These are phyloP conservation scores for Phytoseiulus persimilis DNA, from an alignment of 2,888 invertebrate species.

Conservation along the genomic window DNA sequence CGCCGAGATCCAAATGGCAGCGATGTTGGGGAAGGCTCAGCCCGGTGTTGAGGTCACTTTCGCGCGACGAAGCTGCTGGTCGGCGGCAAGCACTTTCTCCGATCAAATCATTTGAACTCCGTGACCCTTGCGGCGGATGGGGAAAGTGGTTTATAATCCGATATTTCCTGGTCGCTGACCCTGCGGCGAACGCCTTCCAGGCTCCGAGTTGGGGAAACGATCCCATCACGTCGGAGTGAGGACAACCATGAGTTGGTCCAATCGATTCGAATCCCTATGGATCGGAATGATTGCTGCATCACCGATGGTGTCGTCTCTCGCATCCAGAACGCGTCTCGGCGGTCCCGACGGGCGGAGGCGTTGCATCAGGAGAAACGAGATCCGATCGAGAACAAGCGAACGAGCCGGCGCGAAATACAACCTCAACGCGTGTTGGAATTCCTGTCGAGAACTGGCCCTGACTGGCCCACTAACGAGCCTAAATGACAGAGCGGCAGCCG, in stretches of 20 bases:
- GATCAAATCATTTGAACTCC: neutral
- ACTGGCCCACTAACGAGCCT: neutral
- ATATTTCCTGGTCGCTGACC: neutral
- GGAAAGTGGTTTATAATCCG: neutral
- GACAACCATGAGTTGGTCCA: too few species aligned
- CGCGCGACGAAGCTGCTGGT: neutral
- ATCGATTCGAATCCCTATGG: neutral
- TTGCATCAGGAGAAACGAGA: neutral
- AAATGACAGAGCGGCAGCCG: neutral
- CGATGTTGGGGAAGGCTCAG: neutral
- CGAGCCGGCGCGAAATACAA: neutral
- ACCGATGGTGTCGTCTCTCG: neutral
- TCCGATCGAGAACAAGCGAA: neutral
- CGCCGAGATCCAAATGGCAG: neutral
- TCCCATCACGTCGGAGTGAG: too few species aligned
- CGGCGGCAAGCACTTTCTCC: neutral
- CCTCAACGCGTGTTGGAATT: neutral
- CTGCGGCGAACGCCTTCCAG: too few species aligned
- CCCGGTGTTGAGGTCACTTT: neutral
- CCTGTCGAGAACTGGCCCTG: neutral
- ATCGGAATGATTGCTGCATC: neutral
- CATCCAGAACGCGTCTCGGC: neutral
- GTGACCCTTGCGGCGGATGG: neutral
- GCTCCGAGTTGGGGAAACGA: too few species aligned
- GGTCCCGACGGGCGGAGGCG: neutral